phyloP scores from a whole-genome alignment of 2,797 vertebrate species.

The Cheirogaleus major region DNA sequence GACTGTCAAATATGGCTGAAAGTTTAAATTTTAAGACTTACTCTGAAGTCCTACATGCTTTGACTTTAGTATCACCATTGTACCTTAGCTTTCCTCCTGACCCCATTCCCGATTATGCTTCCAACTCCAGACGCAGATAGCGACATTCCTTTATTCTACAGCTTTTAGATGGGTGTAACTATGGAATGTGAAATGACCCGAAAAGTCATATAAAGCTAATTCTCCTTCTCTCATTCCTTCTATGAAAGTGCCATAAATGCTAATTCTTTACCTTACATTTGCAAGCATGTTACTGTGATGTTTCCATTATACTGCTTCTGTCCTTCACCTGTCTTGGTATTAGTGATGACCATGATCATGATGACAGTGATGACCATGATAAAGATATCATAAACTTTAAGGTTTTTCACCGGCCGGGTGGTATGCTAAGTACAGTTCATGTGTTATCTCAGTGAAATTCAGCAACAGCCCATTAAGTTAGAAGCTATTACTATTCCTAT shows the following conservation, averaged over 20 bases:
- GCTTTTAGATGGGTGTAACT: background rate
- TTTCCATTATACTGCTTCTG: background rate
- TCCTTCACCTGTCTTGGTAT: background rate
- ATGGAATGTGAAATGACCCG: background rate
- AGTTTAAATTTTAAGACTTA: background rate
- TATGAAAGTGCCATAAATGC: background rate
- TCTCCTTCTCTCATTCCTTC: background rate
- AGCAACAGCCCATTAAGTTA: background rate
- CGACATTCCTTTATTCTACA: background rate
- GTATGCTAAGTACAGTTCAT: background rate
- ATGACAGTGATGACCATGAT: background rate
- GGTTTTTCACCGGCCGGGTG: background rate
- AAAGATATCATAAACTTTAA: background rate
- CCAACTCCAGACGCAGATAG: background rate
- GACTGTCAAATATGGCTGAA: fast-evolving
- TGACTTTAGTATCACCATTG: background rate
- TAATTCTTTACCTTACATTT: background rate
- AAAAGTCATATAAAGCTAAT: background rate
- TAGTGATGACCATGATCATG: background rate
- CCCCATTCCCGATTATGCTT: background rate
- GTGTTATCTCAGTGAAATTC: background rate
- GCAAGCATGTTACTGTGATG: background rate
- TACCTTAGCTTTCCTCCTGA: background rate
- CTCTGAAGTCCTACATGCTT: background rate
- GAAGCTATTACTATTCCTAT: background rate